Base-by-base conservation (phyloP, 2,797 vertebrate species). In the Pantherophis vulpinus region DNA sequence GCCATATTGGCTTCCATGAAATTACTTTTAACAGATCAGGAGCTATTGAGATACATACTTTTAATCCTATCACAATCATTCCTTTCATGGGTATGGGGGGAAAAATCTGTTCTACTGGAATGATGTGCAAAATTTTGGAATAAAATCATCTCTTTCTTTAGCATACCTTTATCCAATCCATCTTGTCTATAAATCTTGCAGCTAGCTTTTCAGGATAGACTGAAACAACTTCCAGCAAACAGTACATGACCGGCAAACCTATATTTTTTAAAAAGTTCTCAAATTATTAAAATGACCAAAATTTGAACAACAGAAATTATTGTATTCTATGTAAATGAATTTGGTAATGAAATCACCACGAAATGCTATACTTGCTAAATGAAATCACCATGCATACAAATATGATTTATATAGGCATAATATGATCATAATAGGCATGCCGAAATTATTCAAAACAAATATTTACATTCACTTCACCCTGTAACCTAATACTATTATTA, bases 181-280 rank as follows among this genome's bases (percentile, higher is more conserved):
- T 99, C 98, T 98, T 99, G 94, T 99, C 98, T 90, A 98, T 96
- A 97, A 99, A 99, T 97, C 98, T 98, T 29, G 97, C 93, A 88
- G 99, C 98, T 91, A 99, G 97, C 96, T 99, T 99, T 95, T 99
- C 98, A 56, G 99, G 99, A 96, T 98, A 99, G 55, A 99, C 98
- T 1, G 99, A 99, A 95, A 99, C 98, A 94, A 99, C 98, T 97
- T 99, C 99, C 95, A 99, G 95, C 0, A 99, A 98, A 97, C 99
- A 99, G 96, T 99, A 99, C 99, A 99, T 99, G 89, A 99, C 99
- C 27, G 99, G 98, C 94, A 99, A 98, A 95, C 99, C 99, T 99
- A 97, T 16, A 95, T 86, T 90, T 66, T 88, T 96, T 94, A 37
- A 91, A 94, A 94, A 93, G 51, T 37, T 74, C 25, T 8, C 70